phyloP scores from a whole-genome alignment of 2,113 vertebrate genomes.

The Chiloscyllium plagiosum region DNA sequence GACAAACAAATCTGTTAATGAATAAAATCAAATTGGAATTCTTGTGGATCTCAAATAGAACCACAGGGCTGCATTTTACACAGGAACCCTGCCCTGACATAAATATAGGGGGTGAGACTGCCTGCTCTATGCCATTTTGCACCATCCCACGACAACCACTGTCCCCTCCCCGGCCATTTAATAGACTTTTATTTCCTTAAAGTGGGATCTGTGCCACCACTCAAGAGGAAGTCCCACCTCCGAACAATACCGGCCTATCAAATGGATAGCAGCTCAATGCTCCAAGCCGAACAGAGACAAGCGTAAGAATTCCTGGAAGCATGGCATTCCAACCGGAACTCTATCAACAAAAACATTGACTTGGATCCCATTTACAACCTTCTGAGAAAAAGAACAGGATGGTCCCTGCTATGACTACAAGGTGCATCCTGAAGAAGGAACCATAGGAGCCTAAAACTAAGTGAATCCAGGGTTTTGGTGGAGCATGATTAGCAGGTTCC shows the following conservation, averaged over 20 bases:
- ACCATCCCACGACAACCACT: too few species aligned
- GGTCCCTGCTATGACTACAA: background rate
- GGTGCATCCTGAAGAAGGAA: background rate
- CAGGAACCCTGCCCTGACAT: too few species aligned
- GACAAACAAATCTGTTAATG: background rate
- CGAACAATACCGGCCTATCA: background rate
- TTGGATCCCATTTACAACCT: too few species aligned
- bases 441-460: background rate
- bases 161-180: background rate
- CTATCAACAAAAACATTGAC: too few species aligned
- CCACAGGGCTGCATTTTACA: too few species aligned
- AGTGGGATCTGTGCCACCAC: background rate
- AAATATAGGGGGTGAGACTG: background rate
- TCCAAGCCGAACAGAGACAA: too few species aligned
- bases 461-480: background rate
- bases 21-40: background rate
- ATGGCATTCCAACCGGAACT: too few species aligned
- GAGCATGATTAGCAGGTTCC: background rate
- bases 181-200: too few species aligned
- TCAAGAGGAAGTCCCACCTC: background rate
- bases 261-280: background rate
- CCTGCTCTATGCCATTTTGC: background rate
- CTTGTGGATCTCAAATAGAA: background rate
- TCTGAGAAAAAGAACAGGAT: too few species aligned
- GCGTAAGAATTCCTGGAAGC: too few species aligned